Base-by-base conservation (phyloP, 1,140 invertebrate genomes). In the Melipona quadrifasciata region DNA sequence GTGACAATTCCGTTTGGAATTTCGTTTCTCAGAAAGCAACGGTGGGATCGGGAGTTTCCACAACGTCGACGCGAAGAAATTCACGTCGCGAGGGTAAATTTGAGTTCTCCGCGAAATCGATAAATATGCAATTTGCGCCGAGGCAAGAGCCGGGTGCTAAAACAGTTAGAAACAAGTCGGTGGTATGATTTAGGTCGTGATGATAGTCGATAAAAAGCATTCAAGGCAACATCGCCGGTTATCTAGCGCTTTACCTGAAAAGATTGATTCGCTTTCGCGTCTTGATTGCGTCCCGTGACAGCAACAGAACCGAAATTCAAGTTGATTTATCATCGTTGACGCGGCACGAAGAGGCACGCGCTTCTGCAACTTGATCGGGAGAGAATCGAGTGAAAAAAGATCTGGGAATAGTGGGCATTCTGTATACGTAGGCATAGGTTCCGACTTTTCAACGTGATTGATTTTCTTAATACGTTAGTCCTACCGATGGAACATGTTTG, bases 241-340 rank as follows among this genome's bases (percentile, higher is more conserved):
- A 74, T 57, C 58, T 39, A 67, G 24, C 61, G 31, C 31, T 67
- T 21, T 75, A 74, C 61, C 72, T 39, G 24, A 82, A 76, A 67
- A 82, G 71, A 82, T 82, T 82, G 71, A 76, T 82, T 67, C 58
- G 58, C 58, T 75, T 75, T 75, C 61, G 57, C 34, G 34, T 67
- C 72, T 74, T 57, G 72, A 76, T 82, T 57, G 17, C 31, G 65
- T 24, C 31, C 51, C n/a, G 3, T 67, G 72, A 71, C 75, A 75
- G 76, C 11, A 61, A 31, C 17, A 77, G 51, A 64, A 71, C 47
- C 72, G 47, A 58, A 53, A 73, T 12, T 39, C 34, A 16, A 65
- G 27, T 84, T 71, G 76, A 88, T 87, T 85, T 57, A 88, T 88
- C 75, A 80, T 84, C 51, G 34, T 87, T 34, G 75, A 86, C 75